These are phyloP conservation scores for Indri indri DNA, from an alignment of 2,113 vertebrate species.

Conservation along the genomic window DNA sequence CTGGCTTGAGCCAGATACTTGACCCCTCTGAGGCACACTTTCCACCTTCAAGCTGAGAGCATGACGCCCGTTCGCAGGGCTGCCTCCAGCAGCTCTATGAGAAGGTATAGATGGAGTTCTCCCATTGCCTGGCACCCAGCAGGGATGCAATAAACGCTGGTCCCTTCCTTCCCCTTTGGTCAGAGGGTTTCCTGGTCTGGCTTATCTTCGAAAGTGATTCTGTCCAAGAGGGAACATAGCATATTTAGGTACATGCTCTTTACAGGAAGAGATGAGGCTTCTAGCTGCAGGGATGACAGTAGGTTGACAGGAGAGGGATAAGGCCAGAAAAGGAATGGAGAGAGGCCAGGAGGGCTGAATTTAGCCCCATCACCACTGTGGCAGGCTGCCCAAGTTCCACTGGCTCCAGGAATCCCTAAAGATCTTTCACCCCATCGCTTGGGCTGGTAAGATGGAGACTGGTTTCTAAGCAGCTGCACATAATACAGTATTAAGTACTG, in stretches of 20 bases:
- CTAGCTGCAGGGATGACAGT: background rate
- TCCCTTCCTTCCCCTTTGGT: background rate
- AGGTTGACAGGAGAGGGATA: background rate
- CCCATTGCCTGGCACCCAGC: background rate
- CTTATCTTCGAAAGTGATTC: background rate
- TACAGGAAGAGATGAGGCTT: background rate
- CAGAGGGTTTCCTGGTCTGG: background rate
- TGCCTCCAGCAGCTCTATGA: background rate
- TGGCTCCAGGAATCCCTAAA: background rate
- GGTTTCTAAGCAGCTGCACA: background rate
- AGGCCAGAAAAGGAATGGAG: background rate
- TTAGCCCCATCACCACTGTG: accelerated
- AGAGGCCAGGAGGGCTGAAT: background rate
- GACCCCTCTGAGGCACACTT: background rate
- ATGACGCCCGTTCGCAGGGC: background rate
- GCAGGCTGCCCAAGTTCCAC: background rate
- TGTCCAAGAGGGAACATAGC: background rate
- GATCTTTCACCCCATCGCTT: background rate
- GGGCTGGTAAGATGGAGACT: background rate
- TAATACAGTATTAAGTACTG: background rate
- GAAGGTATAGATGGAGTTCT: background rate
- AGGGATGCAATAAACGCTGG: background rate
- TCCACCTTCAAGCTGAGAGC: background rate
- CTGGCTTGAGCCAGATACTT: background rate
- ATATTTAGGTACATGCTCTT: background rate